These are phyloP conservation scores for Panopea generosa DNA, from an alignment of 2,888 invertebrate species.

Conservation along the genomic window DNA sequence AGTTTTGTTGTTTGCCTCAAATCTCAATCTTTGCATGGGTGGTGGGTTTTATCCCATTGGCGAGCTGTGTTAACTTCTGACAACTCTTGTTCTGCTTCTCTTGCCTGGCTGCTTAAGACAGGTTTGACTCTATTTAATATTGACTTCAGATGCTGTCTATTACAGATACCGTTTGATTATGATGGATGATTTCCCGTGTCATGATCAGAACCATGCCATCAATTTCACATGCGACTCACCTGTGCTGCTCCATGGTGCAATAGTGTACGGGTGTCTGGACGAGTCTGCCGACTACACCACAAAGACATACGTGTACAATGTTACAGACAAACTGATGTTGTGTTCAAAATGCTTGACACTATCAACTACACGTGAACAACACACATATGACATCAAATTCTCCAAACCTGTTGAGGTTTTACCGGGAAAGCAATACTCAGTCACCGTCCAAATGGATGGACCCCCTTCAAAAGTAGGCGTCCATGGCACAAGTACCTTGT, in stretches of 20 bases:
- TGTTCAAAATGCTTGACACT: conserved; percentile 16
- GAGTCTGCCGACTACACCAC: conserved; percentile 35
- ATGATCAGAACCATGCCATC: conserved; percentile 23
- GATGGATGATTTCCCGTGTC: conserved; percentile 30
- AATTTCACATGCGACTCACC: conserved; percentile 38
- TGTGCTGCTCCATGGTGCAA: conserved; percentile 43
- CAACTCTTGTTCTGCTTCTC: too few relatives aligned
- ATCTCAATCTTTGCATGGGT: too few relatives aligned
- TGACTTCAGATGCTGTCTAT: too few relatives aligned
- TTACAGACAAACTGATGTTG: conserved; percentile 10
- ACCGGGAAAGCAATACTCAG: conserved; percentile 27
- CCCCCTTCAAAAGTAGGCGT: conserved; percentile 41
- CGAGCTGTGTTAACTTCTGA: too few relatives aligned
- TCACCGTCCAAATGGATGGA: conserved; percentile 36
- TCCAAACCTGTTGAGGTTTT: conserved; percentile 20
- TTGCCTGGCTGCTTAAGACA: too few relatives aligned
- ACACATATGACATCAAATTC: conserved; percentile 44
- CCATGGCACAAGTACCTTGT: conserved; percentile 29
- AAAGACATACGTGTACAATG: conserved; percentile 10
- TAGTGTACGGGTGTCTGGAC: conserved; percentile 47
- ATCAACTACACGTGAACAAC: conserved; percentile 27
- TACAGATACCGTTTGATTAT: conserved; percentile 46
- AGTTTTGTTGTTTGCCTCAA: too few relatives aligned
- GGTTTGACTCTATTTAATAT: too few relatives aligned
- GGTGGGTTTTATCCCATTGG: too few relatives aligned